A percentile compares a stretch with the other conserved stretches of the same genome.
Conservation (phyloP, 2,113 vertebrate species). For the Syrrhaptes paradoxus region DNA sequence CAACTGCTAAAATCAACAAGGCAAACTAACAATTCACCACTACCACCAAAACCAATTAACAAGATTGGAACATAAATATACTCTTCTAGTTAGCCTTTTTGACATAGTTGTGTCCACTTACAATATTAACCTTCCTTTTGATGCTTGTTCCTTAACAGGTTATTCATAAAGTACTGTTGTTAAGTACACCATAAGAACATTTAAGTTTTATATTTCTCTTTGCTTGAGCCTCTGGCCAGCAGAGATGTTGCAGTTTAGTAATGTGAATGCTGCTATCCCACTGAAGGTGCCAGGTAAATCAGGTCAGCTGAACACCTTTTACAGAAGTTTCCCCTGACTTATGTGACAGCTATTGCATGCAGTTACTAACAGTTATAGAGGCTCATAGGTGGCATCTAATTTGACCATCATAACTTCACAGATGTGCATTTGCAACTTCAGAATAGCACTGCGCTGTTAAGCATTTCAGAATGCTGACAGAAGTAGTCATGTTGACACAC, state of each 20-base stretch:
- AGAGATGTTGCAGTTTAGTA: background rate
- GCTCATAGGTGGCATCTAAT: background rate
- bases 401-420: background rate
- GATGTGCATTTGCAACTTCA: background rate
- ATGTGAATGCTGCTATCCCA: background rate
- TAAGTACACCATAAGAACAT: background rate
- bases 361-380: background rate
- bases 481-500: background rate
- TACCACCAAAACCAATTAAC: background rate
- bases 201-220: background rate
- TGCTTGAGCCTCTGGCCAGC: background rate
- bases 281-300: background rate
- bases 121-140: background rate
- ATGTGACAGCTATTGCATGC: background rate
- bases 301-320: background rate
- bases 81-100: background rate
- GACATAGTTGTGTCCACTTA: background rate
- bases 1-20: background rate
- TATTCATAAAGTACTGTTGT: background rate
- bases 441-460: background rate
- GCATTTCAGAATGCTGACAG: background rate
- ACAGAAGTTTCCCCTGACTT: background rate
- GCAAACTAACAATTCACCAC: background rate
- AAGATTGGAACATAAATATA: background rate
- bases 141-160: background rate